Percentiles rank a stretch among this genome's conserved stretches.
phyloP scores from a whole-genome alignment of 2,888 invertebrate species.

The Danaus chrysippus region DNA sequence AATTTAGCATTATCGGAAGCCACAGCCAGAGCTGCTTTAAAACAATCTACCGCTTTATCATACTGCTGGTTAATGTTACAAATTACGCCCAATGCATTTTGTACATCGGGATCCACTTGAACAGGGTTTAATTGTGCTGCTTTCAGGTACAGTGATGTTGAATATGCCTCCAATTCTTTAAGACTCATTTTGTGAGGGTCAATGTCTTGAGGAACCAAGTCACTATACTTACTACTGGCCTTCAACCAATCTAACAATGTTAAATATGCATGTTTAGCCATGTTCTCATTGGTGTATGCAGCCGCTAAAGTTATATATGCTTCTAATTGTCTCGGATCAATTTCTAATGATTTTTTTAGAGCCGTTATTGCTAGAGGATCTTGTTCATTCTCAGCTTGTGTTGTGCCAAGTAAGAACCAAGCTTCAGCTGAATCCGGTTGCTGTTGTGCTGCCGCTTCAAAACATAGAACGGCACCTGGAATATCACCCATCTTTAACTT shows the following conservation, averaged over 20 bases:
- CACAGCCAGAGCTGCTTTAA: conserved; percentile 91
- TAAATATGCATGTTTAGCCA: conserved; percentile 92
- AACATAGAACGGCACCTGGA: conserved; percentile 96
- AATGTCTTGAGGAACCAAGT: conserved; percentile 81
- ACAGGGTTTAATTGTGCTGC: conserved; percentile 88
- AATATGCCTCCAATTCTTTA: conserved; percentile 77
- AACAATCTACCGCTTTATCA: conserved; percentile 98
- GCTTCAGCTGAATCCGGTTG: conserved; percentile 87
- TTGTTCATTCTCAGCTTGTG: conserved; percentile 99
- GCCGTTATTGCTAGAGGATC: conserved; percentile 96
- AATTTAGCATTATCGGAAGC: conserved; percentile 90
- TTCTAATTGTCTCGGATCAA: conserved; percentile 88
- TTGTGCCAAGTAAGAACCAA: conserved; percentile 93
- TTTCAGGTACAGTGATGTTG: conserved; percentile 86
- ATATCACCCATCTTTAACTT: conserved; percentile 92
- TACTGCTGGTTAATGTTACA: conserved; percentile 97
- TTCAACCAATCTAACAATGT: conserved; percentile 88
- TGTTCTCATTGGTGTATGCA: conserved; percentile 97
- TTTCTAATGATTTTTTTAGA: conserved; percentile 88
- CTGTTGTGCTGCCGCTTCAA: conserved; percentile 96
- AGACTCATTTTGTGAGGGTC: conserved; percentile 61
- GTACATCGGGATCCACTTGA: conserved; percentile 92
- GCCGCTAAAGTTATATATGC: conserved; percentile 95
- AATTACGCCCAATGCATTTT: conserved; percentile 95
- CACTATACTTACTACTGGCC: conserved; percentile 89